Evolutionary conservation across 1,140 invertebrate species (phyloP).

Genomic region (Drosophila bocki): DNA sequence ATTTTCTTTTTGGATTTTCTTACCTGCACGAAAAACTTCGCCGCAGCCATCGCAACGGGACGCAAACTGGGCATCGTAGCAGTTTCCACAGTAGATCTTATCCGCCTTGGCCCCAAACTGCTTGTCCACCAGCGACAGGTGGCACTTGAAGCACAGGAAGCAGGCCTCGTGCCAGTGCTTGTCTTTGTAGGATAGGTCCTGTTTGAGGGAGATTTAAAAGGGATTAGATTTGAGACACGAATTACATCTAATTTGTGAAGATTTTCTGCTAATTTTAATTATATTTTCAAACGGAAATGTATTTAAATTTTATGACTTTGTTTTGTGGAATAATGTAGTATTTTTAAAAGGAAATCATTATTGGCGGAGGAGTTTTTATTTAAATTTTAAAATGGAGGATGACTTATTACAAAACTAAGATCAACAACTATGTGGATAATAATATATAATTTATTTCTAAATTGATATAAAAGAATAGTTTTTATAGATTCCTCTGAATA

Average conservation of each 20-base stretch:
- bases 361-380: neutral
- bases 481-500: too few relatives aligned
- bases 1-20: conserved; percentile 83
- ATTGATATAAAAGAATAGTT: neutral
- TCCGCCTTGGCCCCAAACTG: conserved; percentile 99
- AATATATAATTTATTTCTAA: neutral
- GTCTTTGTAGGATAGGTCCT: conserved; percentile 99
- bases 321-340: neutral
- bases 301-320: neutral
- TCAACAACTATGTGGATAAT: neutral
- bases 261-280: neutral
- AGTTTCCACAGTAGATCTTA: conserved; percentile 99
- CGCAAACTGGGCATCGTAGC: conserved; percentile 99
- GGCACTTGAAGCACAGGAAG: conserved; percentile 99
- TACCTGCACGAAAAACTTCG: conserved; percentile 99
- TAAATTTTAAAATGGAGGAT: neutral
- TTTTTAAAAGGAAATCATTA: neutral
- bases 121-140: conserved; percentile 98
- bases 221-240: neutral
- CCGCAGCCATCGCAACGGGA: conserved; percentile 99
- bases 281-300: neutral
- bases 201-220: conserved; percentile 25
- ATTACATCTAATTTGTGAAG: too few relatives aligned
- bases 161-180: conserved; percentile 99
- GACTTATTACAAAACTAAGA: too few relatives aligned